Evolutionary conservation across 2,888 invertebrate species (phyloP).

Genomic region (Eupithecia pulchellata): DNA sequence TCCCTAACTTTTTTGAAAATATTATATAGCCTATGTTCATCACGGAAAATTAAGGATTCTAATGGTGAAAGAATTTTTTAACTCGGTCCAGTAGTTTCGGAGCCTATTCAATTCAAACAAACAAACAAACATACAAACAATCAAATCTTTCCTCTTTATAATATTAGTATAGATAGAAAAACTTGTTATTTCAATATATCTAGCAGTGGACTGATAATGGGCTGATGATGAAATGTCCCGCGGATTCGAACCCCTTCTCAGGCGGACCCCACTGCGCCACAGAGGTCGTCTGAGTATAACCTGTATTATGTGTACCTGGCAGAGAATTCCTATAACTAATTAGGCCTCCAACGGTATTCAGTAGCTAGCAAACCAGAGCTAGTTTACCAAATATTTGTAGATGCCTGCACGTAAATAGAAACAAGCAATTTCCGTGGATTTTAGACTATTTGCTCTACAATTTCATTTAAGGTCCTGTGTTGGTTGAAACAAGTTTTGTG

Average conservation of each 20-base stretch:
- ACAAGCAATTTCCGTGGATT: not conserved
- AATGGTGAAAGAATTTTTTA: no score
- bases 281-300: not conserved
- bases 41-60: no score
- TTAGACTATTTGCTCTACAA: not conserved
- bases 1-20: no score
- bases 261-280: not conserved
- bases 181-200: no score
- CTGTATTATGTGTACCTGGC: conserved; percentile 13
- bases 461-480: not conserved
- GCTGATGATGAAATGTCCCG: no score
- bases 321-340: conserved; percentile 27
- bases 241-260: not conserved
- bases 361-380: not conserved
- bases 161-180: no score
- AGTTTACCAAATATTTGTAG: conserved; percentile 29
- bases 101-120: no score
- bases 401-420: conserved; percentile 21
- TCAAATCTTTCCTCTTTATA: no score
- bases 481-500: not conserved
- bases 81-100: no score
- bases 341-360: conserved; percentile 23
- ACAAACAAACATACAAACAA: no score
- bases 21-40: no score
- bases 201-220: no score